These are phyloP conservation scores for Chelonus insularis DNA, from an alignment of 1,140 invertebrate genomes.

Conservation along the genomic window DNA sequence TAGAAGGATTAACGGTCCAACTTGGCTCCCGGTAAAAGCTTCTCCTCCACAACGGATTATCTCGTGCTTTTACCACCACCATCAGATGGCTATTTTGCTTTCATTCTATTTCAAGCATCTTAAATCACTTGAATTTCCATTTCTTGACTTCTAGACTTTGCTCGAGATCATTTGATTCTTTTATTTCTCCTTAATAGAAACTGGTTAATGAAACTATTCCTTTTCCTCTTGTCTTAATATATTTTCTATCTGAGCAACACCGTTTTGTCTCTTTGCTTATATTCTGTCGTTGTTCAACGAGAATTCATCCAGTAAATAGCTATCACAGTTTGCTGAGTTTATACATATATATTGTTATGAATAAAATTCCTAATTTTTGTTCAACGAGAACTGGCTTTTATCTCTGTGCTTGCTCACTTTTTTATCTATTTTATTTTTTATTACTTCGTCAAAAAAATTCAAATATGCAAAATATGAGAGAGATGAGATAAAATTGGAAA, in stretches of 20 bases:
- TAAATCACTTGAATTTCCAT: too few species aligned
- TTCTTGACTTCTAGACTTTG: too few species aligned
- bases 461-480: not conserved
- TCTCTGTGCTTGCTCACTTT: not conserved
- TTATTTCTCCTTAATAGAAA: not conserved
- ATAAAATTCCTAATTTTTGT: constrained; percentile 14
- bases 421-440: not conserved
- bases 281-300: not conserved
- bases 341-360: not conserved
- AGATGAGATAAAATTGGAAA: not conserved
- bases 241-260: not conserved
- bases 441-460: not conserved
- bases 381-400: constrained; percentile 5
- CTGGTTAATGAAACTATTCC: not conserved
- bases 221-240: not conserved
- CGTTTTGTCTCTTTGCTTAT: too few species aligned
- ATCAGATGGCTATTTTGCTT: not conserved
- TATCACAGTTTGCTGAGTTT: not conserved
- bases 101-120: too few species aligned
- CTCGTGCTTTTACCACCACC: not conserved
- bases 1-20: constrained; percentile 18
- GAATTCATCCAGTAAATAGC: constrained; percentile 12
- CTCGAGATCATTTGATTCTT: too few species aligned
- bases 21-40: not conserved
- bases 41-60: not conserved